Conservation (phyloP, 2,888 invertebrate genomes). For the Tenthredo livida region DNA sequence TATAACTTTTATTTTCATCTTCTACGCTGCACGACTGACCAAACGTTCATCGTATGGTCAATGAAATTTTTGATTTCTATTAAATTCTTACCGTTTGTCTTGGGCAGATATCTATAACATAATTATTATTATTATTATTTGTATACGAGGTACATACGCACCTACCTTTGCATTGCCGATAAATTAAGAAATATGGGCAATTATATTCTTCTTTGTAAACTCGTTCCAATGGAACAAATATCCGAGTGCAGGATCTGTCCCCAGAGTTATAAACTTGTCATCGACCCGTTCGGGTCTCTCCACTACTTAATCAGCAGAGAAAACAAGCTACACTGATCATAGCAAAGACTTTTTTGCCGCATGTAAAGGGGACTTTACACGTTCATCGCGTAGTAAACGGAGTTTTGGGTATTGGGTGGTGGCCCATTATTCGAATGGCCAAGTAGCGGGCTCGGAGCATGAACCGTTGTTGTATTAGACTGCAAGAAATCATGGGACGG, state of each 20-base stretch:
- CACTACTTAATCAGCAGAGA: not conserved
- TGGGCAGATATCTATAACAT: constrained; percentile 23
- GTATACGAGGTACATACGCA: constrained; percentile 39
- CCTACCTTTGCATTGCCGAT: constrained; percentile 44
- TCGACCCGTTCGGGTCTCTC: not conserved
- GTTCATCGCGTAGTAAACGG: constrained; percentile 91
- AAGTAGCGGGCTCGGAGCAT: constrained; percentile 54
- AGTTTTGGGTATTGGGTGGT: constrained; percentile 77
- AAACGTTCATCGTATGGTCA: constrained; percentile 37
- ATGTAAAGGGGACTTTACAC: constrained; percentile 81
- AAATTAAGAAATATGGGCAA: not conserved
- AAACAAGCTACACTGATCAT: constrained; percentile 2
- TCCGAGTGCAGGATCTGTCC: not conserved
- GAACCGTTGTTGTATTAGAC: constrained; percentile 12
- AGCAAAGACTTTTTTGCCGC: not conserved
- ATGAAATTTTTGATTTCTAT: constrained; percentile 44
- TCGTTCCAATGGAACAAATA: constrained; percentile 4
- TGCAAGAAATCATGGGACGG: constrained; percentile 82
- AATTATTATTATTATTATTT: constrained; percentile 30
- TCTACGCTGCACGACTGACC: not conserved
- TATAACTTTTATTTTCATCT: constrained; percentile 11
- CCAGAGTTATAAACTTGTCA: constrained; percentile 8
- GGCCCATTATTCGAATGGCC: constrained; percentile 74
- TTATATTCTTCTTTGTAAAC: constrained; percentile 6
- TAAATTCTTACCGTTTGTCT: constrained; percentile 23